phyloP scores from a whole-genome alignment of 2,113 vertebrate species.

The Oncorhynchus gorbuscha region DNA sequence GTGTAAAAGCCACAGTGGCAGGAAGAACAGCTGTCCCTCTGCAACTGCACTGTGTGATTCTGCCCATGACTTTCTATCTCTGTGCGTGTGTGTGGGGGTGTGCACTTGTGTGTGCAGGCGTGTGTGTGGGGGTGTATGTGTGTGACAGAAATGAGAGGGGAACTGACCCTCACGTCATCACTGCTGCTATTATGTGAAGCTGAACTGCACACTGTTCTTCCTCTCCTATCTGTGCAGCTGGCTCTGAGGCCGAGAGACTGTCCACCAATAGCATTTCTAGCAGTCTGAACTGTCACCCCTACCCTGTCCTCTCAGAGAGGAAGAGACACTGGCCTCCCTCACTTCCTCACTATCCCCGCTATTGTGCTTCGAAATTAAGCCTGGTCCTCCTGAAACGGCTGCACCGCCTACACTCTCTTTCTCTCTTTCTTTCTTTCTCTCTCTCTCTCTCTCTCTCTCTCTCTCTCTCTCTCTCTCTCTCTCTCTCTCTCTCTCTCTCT shows the following conservation, averaged over 20 bases:
- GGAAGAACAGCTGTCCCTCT: conserved; percentile 70
- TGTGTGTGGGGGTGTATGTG: conserved; percentile 11
- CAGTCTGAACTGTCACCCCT: conserved; percentile 25
- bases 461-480: conserved; percentile 40
- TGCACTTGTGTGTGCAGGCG: conserved; percentile 18
- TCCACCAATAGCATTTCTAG: conserved; percentile 36
- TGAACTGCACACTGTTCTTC: conserved; percentile 49
- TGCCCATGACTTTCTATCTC: background rate
- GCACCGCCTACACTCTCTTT: conserved; percentile 9
- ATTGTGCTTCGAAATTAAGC: conserved; percentile 31
- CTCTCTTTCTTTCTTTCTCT: conserved; percentile 43
- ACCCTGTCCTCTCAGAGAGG: conserved; percentile 45
- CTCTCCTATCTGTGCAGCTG: conserved; percentile 41
- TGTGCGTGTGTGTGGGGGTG: conserved; percentile 14
- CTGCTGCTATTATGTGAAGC: conserved; percentile 67
- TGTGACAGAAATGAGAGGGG: conserved; percentile 36
- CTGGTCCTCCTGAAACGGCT: conserved; percentile 33
- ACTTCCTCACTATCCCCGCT: conserved; percentile 45
- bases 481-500: background rate
- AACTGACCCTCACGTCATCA: conserved; percentile 64
- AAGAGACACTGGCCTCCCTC: conserved; percentile 54
- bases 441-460: conserved; percentile 51
- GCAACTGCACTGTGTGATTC: conserved; percentile 18
- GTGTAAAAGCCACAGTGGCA: conserved; percentile 47
- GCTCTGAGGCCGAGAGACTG: conserved; percentile 35